Conservation (phyloP, 2,797 vertebrate genomes). For the Lepidocolaptes lacrymiger region DNA sequence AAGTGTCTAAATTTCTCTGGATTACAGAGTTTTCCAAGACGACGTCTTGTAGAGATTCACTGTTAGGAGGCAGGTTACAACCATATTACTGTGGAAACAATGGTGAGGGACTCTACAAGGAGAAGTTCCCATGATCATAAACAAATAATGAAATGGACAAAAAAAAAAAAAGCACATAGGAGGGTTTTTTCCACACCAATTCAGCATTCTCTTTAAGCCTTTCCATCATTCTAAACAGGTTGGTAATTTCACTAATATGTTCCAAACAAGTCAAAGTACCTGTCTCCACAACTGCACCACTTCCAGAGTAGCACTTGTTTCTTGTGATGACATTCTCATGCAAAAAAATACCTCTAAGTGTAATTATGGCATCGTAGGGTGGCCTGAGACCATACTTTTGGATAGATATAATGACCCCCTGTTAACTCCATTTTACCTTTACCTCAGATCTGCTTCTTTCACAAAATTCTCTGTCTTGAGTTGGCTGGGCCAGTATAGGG, state of each 20-base stretch:
- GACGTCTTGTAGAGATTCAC: not conserved
- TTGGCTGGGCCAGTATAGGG: not conserved
- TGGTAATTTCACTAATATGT: not conserved
- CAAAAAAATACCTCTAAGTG: not conserved
- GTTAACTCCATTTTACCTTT: not conserved
- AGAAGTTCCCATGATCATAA: not conserved
- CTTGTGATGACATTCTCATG: not conserved
- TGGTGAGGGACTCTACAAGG: not conserved
- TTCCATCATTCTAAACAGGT: not conserved
- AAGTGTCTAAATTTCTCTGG: not conserved
- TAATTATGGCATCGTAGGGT: not conserved
- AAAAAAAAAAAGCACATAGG: not conserved
- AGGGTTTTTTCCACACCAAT: fast-evolving
- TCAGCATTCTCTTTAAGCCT: not conserved
- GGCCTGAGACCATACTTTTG: not conserved
- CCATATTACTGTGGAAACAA: not conserved
- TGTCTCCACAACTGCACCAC: not conserved
- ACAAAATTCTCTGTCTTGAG: not conserved
- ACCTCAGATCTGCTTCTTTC: not conserved
- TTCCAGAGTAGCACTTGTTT: not conserved
- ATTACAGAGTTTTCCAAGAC: not conserved
- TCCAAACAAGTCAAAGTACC: not conserved
- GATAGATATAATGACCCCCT: not conserved
- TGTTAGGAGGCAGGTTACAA: not conserved
- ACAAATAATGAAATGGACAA: not conserved